Evolutionary conservation across 2,113 vertebrate genomes (phyloP).

Genomic region (Passerina amoena): DNA sequence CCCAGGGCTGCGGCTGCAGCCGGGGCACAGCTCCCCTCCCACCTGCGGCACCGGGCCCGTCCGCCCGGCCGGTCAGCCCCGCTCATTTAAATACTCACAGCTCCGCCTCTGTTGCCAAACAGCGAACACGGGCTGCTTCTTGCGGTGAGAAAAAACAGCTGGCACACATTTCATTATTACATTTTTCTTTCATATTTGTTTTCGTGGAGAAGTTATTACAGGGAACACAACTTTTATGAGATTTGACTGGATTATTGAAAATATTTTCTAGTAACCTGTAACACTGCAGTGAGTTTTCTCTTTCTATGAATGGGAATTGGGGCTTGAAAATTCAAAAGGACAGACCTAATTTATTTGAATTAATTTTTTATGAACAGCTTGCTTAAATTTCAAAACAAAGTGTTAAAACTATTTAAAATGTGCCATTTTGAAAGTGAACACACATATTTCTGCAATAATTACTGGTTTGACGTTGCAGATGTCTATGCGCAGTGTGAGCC

Average conservation of each 20-base stretch:
- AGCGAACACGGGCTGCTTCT: neutral
- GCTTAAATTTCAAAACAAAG: neutral
- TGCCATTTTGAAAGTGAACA: neutral
- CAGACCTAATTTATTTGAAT: neutral
- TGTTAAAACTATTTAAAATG: neutral
- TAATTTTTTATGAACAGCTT: neutral
- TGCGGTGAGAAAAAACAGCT: neutral
- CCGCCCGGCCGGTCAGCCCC: neutral
- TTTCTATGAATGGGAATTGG: neutral
- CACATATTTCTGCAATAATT: neutral
- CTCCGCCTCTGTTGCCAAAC: rapidly evolving
- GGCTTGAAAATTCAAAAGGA: neutral
- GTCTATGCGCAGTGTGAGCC: neutral
- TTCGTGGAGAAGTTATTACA: neutral
- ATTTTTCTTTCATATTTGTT: neutral
- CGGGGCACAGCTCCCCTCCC: rapidly evolving
- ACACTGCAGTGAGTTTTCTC: neutral
- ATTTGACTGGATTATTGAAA: neutral
- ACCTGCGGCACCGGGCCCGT: too few relatives aligned
- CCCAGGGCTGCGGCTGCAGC: neutral
- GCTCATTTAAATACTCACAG: neutral
- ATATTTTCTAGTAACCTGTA: neutral
- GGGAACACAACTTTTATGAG: neutral
- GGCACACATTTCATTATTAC: neutral
- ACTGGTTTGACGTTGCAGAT: neutral